Percentiles rank a stretch among this genome's conserved stretches.
Conservation (phyloP, 2,888 invertebrate species). For the Pomacea canaliculata region DNA sequence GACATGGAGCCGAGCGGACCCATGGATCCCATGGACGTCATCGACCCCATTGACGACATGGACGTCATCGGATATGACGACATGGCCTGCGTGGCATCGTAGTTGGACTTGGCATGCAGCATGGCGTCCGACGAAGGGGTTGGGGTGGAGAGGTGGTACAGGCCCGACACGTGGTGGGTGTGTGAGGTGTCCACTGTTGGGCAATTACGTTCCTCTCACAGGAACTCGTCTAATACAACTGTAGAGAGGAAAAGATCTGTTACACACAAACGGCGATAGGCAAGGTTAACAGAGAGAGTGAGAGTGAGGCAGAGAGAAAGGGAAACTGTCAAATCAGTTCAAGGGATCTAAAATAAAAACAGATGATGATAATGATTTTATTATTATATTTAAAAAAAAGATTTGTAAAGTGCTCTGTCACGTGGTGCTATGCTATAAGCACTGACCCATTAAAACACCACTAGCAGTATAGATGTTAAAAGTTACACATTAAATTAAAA, state of each 20-base stretch:
- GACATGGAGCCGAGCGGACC: constrained; percentile 48
- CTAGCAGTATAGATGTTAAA: no score
- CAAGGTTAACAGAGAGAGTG: not conserved
- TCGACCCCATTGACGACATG: constrained; percentile 44
- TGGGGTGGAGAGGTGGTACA: constrained; percentile 24
- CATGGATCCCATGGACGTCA: constrained; percentile 52
- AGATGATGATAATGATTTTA: no score
- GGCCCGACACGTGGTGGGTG: constrained; percentile 10
- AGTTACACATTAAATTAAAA: no score
- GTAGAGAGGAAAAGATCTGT: not conserved
- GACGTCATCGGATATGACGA: constrained; percentile 45
- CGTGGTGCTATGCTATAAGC: no score
- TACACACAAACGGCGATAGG: constrained; percentile 5
- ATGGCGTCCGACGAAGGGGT: constrained; percentile 53
- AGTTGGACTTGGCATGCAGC: constrained; percentile 51
- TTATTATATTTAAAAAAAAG: no score
- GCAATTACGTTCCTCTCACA: constrained; percentile 5
- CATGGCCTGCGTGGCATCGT: constrained; percentile 47
- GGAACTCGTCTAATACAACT: constrained; percentile 3
- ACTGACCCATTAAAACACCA: no score
- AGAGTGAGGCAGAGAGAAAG: not conserved
- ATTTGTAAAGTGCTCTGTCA: no score
- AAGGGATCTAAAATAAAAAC: not conserved
- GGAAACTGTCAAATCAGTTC: not conserved
- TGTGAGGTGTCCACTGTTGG: constrained; percentile 11